These are phyloP conservation scores for Hystrix brachyura DNA, from an alignment of 2,113 vertebrate genomes.

Conservation along the genomic window DNA sequence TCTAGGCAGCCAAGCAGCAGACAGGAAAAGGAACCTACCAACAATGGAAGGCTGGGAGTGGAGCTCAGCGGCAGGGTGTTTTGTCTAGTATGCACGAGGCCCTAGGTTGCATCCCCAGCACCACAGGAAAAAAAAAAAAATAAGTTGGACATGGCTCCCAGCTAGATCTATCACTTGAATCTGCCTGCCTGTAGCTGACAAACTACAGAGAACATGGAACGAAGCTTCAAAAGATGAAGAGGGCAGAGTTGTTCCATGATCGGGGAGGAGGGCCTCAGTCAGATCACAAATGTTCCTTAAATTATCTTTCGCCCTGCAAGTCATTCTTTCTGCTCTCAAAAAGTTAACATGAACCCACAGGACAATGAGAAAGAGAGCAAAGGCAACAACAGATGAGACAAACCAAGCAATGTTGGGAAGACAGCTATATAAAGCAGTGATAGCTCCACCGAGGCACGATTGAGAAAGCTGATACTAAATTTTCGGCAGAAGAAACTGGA, in stretches of 20 bases:
- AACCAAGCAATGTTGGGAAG: background rate
- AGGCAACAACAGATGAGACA: background rate
- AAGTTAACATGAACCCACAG: background rate
- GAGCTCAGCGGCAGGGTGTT: background rate
- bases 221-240: background rate
- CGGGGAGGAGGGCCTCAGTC: background rate
- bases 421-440: background rate
- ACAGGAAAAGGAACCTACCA: background rate
- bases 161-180: background rate
- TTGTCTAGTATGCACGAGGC: background rate
- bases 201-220: background rate
- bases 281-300: background rate
- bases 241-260: background rate
- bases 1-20: background rate
- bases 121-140: background rate
- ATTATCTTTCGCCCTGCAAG: background rate
- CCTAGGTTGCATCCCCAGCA: background rate
- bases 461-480: background rate
- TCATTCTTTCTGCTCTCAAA: background rate
- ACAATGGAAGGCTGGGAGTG: background rate
- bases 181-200: background rate
- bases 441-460: accelerated
- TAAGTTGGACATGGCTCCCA: background rate
- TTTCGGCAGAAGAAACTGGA: background rate
- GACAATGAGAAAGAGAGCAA: background rate